Percentiles rank a stretch among this genome's conserved stretches.
These are phyloP conservation scores for Palloptera scutellata DNA, from an alignment of 2,888 invertebrate species.

Conservation along the genomic window DNA sequence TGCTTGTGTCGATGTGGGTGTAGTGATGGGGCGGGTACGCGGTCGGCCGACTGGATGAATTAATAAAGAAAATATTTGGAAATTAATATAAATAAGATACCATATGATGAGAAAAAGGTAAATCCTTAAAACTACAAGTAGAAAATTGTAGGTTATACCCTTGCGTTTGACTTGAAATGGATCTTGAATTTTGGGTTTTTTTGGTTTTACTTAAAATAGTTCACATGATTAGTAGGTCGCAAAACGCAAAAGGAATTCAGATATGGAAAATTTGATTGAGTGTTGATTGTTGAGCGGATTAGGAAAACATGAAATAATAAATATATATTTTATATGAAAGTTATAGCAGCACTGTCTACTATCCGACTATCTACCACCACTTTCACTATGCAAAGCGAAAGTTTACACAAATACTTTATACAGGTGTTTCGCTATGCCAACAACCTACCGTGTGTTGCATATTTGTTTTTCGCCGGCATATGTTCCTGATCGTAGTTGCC, in stretches of 20 bases:
- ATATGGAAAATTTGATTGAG: background rate
- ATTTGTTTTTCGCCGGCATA: constrained; percentile 49
- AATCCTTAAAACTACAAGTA: background rate
- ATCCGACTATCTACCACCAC: too few relatives aligned
- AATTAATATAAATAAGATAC: background rate
- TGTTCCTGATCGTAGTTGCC: constrained; percentile 63
- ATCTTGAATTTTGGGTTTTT: constrained; percentile 54
- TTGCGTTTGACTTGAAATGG: constrained; percentile 61
- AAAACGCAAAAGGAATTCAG: constrained; percentile 13
- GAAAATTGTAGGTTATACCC: constrained; percentile 50
- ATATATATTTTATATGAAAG: constrained; percentile 23
- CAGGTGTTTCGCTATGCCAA: background rate
- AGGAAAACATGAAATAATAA: constrained; percentile 7
- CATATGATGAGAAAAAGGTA: background rate
- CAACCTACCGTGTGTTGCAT: constrained; percentile 49
- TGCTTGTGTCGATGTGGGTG: constrained; percentile 32
- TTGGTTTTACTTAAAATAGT: constrained; percentile 24
- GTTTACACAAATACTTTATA: too few relatives aligned
- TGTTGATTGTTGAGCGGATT: background rate
- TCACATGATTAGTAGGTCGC: background rate
- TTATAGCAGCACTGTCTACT: background rate
- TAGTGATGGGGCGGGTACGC: constrained; percentile 56
- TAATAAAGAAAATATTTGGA: background rate
- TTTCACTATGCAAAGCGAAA: too few relatives aligned
- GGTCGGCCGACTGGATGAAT: constrained; percentile 66